Evolutionary conservation across 2,888 invertebrate species (phyloP).

Genomic region (Tetragonisca angustula): DNA sequence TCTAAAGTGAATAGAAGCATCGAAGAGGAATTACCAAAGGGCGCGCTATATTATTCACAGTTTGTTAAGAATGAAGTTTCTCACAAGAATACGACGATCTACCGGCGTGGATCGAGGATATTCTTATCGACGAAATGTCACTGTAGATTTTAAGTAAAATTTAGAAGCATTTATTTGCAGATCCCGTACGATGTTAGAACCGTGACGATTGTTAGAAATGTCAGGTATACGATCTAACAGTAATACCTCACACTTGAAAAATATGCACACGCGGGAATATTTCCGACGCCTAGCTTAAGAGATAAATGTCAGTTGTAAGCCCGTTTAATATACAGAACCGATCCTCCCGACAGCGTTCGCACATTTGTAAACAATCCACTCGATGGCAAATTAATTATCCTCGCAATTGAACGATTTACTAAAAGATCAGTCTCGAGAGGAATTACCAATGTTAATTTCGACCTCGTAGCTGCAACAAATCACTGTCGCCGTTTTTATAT

Average conservation of each 20-base stretch:
- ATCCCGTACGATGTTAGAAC: too few relatives aligned
- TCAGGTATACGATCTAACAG: background rate
- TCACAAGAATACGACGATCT: too few relatives aligned
- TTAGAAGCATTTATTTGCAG: background rate
- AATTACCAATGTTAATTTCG: background rate
- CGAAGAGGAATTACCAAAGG: background rate
- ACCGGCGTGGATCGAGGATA: background rate
- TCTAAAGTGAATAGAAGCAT: background rate
- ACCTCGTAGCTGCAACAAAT: too few relatives aligned
- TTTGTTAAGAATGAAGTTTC: background rate
- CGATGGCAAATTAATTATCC: background rate
- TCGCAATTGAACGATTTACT: background rate
- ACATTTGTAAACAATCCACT: background rate
- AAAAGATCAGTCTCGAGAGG: background rate
- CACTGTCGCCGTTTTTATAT: background rate
- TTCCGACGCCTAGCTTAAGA: too few relatives aligned
- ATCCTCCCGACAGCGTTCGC: background rate
- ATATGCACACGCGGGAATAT: too few relatives aligned
- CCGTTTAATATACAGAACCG: background rate
- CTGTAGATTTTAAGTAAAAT: background rate
- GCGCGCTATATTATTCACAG: background rate
- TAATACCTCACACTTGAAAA: background rate
- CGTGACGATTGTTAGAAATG: background rate
- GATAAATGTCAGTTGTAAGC: background rate
- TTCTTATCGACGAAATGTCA: background rate